phyloP scores from a whole-genome alignment of 2,888 invertebrate species.

The Synanthedon myopaeformis region DNA sequence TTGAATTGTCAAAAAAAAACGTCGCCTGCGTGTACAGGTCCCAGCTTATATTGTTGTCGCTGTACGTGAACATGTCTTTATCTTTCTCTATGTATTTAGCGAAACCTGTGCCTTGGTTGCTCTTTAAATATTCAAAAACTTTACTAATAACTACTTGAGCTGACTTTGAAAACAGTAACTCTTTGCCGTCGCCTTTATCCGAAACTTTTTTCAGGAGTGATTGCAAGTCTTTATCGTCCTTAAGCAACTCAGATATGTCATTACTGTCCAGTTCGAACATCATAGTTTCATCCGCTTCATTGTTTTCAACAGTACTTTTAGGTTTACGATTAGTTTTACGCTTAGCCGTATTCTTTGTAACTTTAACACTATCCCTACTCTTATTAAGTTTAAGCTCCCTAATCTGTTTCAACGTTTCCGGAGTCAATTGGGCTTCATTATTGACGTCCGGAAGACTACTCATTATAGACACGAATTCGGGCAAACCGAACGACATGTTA shows the following conservation, averaged over 20 bases:
- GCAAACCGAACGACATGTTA: conserved; percentile 46
- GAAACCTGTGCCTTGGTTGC: conserved; percentile 41
- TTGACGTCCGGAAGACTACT: conserved; percentile 46
- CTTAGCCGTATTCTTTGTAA: conserved; percentile 57
- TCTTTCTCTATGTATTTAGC: conserved; percentile 43
- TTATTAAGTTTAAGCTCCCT: conserved; percentile 53
- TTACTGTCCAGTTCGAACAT: conserved; percentile 49
- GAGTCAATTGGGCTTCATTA: conserved; percentile 52
- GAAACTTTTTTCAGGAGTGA: conserved; percentile 33
- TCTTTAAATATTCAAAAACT: conserved; percentile 50
- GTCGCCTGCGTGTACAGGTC: conserved; percentile 48
- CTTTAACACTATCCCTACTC: conserved; percentile 47
- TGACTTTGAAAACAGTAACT: conserved; percentile 44
- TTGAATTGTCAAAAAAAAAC: conserved; percentile 43
- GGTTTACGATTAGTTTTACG: conserved; percentile 45
- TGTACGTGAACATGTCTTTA: conserved; percentile 30
- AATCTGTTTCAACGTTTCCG: conserved; percentile 60
- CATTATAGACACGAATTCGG: conserved; percentile 56
- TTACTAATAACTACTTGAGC: conserved; percentile 55
- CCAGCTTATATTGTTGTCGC: conserved; percentile 30
- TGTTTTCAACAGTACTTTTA: conserved; percentile 37
- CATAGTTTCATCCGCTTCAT: conserved; percentile 34
- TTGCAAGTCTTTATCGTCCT: conserved; percentile 45
- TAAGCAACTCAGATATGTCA: conserved; percentile 38
- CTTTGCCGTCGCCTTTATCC: conserved; percentile 46